Conservation (phyloP, 1,140 invertebrate genomes). For the Drosophila murphyi region DNA sequence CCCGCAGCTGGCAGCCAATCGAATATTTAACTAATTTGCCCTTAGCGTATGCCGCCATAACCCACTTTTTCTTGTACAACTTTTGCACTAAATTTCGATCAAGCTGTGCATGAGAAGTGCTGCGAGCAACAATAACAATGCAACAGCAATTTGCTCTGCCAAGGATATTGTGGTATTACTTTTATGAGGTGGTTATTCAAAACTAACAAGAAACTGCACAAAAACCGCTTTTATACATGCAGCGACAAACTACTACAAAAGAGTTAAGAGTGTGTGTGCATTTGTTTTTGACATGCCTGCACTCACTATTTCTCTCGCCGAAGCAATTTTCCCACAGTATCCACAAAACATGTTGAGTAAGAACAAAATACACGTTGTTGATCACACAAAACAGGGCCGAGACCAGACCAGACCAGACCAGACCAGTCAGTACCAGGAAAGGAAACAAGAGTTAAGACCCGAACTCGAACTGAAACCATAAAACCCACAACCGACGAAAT, state of each 20-base stretch:
- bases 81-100: conserved; percentile 63
- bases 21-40: conserved; percentile 73
- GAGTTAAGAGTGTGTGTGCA: conserved; percentile 29
- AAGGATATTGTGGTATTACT: conserved; percentile 71
- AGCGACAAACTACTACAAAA: not conserved
- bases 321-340: conserved; percentile 56
- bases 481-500: conserved; percentile 14
- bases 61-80: conserved; percentile 31
- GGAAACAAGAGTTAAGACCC: not conserved
- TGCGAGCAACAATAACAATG: conserved; percentile 14
- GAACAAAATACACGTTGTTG: conserved; percentile 78
- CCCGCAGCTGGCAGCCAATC: conserved; percentile 52
- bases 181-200: conserved; percentile 69
- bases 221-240: conserved; percentile 40
- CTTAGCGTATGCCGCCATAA: conserved; percentile 46
- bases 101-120: conserved; percentile 45
- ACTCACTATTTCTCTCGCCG: conserved; percentile 40
- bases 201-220: conserved; percentile 47
- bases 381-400: conserved; percentile 69
- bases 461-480: not conserved
- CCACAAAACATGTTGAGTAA: conserved; percentile 48
- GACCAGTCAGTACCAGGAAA: not conserved
- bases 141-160: conserved; percentile 35
- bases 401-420: conserved; percentile 37
- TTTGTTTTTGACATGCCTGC: conserved; percentile 60